A percentile compares a stretch with the other conserved stretches of the same genome.
phyloP scores from a whole-genome alignment of 2,113 vertebrate genomes.

The Ailurus styani region DNA sequence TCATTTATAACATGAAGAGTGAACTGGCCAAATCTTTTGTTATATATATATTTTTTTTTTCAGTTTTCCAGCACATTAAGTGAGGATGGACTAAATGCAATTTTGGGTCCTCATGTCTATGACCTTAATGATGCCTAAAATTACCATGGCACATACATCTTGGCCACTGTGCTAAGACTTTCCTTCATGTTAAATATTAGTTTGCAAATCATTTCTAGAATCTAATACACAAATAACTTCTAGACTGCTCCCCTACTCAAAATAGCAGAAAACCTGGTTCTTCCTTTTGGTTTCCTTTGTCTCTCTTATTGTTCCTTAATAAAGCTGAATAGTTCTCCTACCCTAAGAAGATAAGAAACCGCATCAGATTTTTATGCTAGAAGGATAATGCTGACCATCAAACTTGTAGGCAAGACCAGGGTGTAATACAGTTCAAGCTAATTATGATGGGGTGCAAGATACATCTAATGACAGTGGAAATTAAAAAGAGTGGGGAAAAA shows the following conservation, averaged over 20 bases:
- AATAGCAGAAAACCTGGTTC: neutral
- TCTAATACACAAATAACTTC: neutral
- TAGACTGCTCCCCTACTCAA: neutral
- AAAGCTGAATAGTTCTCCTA: neutral
- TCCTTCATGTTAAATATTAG: neutral
- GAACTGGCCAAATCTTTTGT: neutral
- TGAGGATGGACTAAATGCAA: neutral
- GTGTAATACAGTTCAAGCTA: neutral
- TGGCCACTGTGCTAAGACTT: neutral
- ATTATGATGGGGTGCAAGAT: neutral
- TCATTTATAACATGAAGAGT: neutral
- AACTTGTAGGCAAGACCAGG: neutral
- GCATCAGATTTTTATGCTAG: neutral
- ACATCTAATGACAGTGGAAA: neutral
- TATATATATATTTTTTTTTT: neutral
- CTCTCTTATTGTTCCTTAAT: neutral
- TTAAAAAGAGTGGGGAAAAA: neutral
- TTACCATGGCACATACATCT: rapidly evolving
- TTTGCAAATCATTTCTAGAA: neutral
- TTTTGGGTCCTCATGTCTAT: neutral
- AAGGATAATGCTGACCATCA: neutral
- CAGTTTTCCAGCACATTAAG: neutral
- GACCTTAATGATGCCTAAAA: neutral
- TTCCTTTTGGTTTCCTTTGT: neutral
- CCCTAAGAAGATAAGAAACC: neutral